Evolutionary conservation across 2,888 invertebrate genomes (phyloP).

Genomic region (Hirtodrosophila histrioides): DNA sequence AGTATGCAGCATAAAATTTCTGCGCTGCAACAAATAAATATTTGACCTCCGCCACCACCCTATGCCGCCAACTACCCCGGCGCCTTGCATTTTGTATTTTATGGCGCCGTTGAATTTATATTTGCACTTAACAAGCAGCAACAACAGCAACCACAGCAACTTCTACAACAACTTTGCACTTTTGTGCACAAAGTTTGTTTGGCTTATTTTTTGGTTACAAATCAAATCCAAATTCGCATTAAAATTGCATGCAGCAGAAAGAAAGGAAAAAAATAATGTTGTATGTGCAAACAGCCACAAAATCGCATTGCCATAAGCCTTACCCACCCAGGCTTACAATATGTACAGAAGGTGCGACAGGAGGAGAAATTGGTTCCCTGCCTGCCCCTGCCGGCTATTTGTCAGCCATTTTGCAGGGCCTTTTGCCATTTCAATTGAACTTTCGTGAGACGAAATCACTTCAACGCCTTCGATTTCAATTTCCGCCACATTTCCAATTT

Average conservation of each 20-base stretch:
- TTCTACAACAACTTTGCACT: conserved; percentile 38
- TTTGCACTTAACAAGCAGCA: conserved; percentile 71
- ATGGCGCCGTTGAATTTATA: conserved; percentile 73
- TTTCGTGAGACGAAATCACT: conserved; percentile 79
- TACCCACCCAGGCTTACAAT: conserved; percentile 9
- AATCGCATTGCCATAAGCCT: conserved; percentile 19
- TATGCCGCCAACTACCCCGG: neutral
- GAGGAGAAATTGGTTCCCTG: neutral
- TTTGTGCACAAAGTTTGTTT: conserved; percentile 63
- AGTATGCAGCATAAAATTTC: conserved; percentile 74
- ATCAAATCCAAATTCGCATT: conserved; percentile 78
- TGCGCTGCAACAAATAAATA: conserved; percentile 74
- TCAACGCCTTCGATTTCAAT: conserved; percentile 80
- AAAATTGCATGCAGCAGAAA: conserved; percentile 72
- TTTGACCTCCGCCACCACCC: conserved; percentile 46
- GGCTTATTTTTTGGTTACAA: conserved; percentile 76
- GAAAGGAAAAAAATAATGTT: conserved; percentile 16
- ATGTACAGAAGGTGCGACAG: conserved; percentile 9
- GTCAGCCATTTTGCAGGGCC: conserved; percentile 23
- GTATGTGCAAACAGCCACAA: conserved; percentile 26
- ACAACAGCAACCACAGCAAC: conserved; percentile 33
- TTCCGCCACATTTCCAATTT: conserved; percentile 74
- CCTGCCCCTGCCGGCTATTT: conserved; percentile 14
- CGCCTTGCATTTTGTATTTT: conserved; percentile 54
- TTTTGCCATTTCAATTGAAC: conserved; percentile 68